Evolutionary conservation across 2,113 vertebrate genomes (phyloP).

Genomic region (Thunnus thynnus): DNA sequence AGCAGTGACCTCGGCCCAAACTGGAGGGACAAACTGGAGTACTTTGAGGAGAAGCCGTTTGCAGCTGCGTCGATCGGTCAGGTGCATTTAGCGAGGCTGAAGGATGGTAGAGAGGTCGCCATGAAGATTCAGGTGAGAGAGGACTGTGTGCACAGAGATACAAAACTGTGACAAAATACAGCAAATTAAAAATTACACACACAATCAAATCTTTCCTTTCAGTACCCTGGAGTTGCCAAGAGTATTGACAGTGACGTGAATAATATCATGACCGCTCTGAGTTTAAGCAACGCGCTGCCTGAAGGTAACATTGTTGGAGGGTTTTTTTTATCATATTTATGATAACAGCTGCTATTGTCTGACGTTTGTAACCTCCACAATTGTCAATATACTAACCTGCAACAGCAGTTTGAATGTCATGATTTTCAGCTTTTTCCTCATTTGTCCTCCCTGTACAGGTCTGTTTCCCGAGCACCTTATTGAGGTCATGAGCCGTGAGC

Average conservation of each 20-base stretch:
- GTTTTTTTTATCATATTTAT: slow-evolving; percentile 14
- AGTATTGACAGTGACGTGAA: slow-evolving; percentile 96
- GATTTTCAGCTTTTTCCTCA: neutral
- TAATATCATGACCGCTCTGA: slow-evolving; percentile 94
- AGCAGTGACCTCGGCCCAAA: slow-evolving; percentile 91
- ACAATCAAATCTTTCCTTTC: neutral
- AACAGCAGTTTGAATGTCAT: neutral
- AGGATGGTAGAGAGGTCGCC: slow-evolving; percentile 95
- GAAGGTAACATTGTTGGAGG: slow-evolving; percentile 72
- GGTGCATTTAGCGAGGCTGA: slow-evolving; percentile 94
- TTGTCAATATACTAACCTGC: neutral
- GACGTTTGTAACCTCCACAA: neutral
- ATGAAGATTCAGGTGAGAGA: slow-evolving; percentile 97
- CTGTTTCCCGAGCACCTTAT: slow-evolving; percentile 98
- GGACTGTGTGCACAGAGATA: neutral
- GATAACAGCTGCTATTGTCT: slow-evolving; percentile 54
- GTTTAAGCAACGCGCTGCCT: slow-evolving; percentile 94
- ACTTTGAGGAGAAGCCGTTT: slow-evolving; percentile 94
- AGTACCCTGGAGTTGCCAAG: slow-evolving; percentile 90
- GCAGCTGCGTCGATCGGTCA: slow-evolving; percentile 98
- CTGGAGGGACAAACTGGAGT: slow-evolving; percentile 93
- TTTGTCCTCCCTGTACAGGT: slow-evolving; percentile 79
- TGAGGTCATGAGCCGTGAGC: slow-evolving; percentile 92
- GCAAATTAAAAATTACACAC: neutral
- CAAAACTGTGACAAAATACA: neutral